Percentiles rank a stretch among this genome's conserved stretches.
These are phyloP conservation scores for Pseudorhiza aurosa DNA, from an alignment of 30 jellyfish, hydroid and myxozoan genomes.

Conservation along the genomic window DNA sequence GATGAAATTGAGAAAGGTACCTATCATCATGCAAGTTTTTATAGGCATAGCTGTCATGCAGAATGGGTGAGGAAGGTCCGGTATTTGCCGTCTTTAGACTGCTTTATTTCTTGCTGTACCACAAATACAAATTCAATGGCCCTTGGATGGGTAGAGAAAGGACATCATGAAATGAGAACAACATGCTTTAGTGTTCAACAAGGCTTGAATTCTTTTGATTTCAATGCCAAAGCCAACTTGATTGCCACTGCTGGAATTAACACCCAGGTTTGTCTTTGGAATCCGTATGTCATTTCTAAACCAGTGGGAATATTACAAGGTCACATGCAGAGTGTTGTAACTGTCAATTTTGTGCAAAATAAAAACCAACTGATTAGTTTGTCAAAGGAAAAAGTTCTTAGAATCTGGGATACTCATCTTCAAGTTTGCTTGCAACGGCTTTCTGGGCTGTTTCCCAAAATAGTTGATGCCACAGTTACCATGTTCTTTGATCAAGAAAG, in stretches of 20 bases:
- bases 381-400: slow-evolving; percentile 85
- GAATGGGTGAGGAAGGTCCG: slow-evolving; percentile 90
- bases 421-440: slow-evolving; percentile 94
- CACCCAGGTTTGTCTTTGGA: slow-evolving; percentile 92
- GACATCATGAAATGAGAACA: slow-evolving; percentile 60
- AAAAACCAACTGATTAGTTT: slow-evolving; percentile 84
- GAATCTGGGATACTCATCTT: slow-evolving; percentile 96
- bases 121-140: slow-evolving; percentile 77
- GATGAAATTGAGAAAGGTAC: slow-evolving; percentile 55
- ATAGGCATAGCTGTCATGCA: slow-evolving; percentile 63
- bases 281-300: slow-evolving; percentile 90
- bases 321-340: slow-evolving; percentile 86
- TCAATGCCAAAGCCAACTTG: slow-evolving; percentile 69
- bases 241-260: slow-evolving; percentile 98
- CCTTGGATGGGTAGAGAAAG: slow-evolving; percentile 90
- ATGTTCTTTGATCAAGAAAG: slow-evolving; percentile 77
- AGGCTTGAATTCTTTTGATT: slow-evolving; percentile 94
- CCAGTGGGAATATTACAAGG: slow-evolving; percentile 96
- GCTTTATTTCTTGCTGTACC: slow-evolving; percentile 87
- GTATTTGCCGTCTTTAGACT: slow-evolving; percentile 75
- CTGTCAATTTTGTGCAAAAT: slow-evolving; percentile 73
- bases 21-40: slow-evolving; percentile 59
- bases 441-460: slow-evolving; percentile 83
- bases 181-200: slow-evolving; percentile 70
- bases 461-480: slow-evolving; percentile 73